These are phyloP conservation scores for Apogon hyalosoma DNA, from an alignment of 2,797 vertebrate species.

Conservation along the genomic window DNA sequence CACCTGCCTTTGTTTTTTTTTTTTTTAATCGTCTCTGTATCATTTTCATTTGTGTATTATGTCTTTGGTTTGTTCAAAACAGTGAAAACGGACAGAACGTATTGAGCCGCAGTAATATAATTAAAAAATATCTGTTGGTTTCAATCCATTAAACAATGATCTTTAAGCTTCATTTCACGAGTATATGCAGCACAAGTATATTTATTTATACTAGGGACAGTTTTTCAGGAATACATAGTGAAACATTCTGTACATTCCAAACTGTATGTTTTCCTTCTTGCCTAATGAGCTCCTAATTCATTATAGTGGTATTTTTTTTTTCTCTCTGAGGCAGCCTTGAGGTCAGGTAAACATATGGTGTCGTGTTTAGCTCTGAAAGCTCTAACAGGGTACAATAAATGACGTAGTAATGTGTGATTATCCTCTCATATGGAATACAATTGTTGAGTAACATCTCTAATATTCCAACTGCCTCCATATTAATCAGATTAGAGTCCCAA, in stretches of 20 bases:
- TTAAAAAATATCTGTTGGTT: background rate
- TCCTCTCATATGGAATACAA: conserved; percentile 73
- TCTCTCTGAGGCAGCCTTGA: conserved; percentile 48
- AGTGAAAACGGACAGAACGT: background rate
- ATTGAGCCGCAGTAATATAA: background rate
- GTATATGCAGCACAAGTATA: background rate
- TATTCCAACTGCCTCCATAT: conserved; percentile 73
- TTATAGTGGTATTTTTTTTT: conserved; percentile 46
- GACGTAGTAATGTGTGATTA: conserved; percentile 73
- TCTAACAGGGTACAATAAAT: conserved; percentile 73
- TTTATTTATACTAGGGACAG: background rate
- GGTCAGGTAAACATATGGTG: conserved; percentile 78
- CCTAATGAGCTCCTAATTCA: conserved; percentile 58
- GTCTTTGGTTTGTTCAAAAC: background rate
- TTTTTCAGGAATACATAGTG: background rate
- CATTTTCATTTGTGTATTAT: background rate
- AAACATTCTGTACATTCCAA: conserved; percentile 2
- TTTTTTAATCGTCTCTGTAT: background rate
- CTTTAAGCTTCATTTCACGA: background rate
- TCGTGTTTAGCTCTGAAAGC: conserved; percentile 59
- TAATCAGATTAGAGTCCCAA: conserved; percentile 83
- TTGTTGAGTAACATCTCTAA: conserved; percentile 76
- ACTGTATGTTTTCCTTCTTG: conserved; percentile 34
- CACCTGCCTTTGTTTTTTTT: background rate
- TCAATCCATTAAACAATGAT: background rate